Evolutionary conservation across 1,140 invertebrate species (phyloP), one percentile per base, ranked within the genome.

Genomic region (Bombus waltoni): DNA sequence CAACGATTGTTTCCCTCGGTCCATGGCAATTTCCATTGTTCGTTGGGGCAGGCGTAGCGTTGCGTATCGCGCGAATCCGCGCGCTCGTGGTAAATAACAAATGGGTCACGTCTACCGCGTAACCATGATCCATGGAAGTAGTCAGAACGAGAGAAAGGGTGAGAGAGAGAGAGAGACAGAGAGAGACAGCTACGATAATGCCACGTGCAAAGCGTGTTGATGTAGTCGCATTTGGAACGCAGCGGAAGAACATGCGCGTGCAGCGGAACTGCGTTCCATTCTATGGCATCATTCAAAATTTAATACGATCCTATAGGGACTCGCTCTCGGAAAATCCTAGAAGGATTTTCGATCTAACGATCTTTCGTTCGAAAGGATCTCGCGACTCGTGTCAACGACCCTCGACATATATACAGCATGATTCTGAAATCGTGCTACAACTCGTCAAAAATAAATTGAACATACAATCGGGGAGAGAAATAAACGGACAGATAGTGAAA

Each of bases 81-180:
- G 82, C 62, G 85, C 57, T 68, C 83, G 83, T 73, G 76, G 83
- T 89, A 89, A 90, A 90, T 90, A 90, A 90, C 89, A 88, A 90
- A 90, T 88, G 89, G 86, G 83, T 83, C 77, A 88, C 83, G 88
- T 90, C 89, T 85, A 88, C 82, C 78, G 72, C 82, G 83, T 83
- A 90, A 88, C 89, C 87, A 89, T 90, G 89, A 90, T 90, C 88
- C 89, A 90, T 90, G 83, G 77, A 76, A 86, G 79, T 72, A 83
- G 70, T 83, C 62, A 40, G 15, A 38, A 65, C 47, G 79, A 62
- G 40, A 74, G 53, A 40, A 76, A 62, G 86, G 3, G 22, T 1
- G 22, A 1, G 53, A 53, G 13, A 53, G 13, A 1, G 47, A 53
- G 15, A 47, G 6, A 53, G 53, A 9, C 22, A 25, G 53, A 57